Base-by-base conservation (phyloP, 2,888 invertebrate species). In the Pterobdella sp. region DNA sequence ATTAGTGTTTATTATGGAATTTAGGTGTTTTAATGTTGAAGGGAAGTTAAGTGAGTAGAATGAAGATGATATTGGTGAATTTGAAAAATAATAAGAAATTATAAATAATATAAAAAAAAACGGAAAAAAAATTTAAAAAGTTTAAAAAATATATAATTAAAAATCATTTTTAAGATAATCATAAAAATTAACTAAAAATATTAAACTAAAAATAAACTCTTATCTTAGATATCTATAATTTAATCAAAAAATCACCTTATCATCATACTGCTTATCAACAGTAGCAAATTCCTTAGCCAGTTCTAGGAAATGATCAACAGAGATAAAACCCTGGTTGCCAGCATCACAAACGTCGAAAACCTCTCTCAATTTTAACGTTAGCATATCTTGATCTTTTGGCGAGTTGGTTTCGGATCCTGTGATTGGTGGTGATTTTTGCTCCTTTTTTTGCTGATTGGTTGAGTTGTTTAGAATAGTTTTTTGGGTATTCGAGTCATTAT, bases 261-360 rank as follows among this genome's bases (percentile, higher is more conserved):
- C 22, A n/a, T 49, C 49, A 31, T 22, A 37, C 37, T 1, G 36
- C n/a, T 68, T 60, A 36, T 69, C 42, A 32, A 31, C 26, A 18
- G 34, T 73, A 1, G 73, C 37, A 35, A 73, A 68, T 32, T 73
- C 69, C 10, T 68, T 68, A 1, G 73, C 73, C 22, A 73, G 49
- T 22, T 69, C 69, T 29, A 69, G n/a, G 26, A 73, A 73, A 52
- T 73, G 64, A 31, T 73, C 73, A 10, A 73, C 63, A 3, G 73
- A 73, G 56, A 73, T 73, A 49, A 31, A 73, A 3, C 73, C 73
- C 42, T 49, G 34, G 29, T 26, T 35, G 32, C 69, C 56, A 18
- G 34, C 26, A 49, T 73, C 73, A 49, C 68, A 68, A 49, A 73
- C 35, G 84, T 52, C 79, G 78, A 69, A 74, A 26, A 73, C 73